phyloP scores from a whole-genome alignment of 2,797 vertebrate genomes.

The Megalops cyprinoides region DNA sequence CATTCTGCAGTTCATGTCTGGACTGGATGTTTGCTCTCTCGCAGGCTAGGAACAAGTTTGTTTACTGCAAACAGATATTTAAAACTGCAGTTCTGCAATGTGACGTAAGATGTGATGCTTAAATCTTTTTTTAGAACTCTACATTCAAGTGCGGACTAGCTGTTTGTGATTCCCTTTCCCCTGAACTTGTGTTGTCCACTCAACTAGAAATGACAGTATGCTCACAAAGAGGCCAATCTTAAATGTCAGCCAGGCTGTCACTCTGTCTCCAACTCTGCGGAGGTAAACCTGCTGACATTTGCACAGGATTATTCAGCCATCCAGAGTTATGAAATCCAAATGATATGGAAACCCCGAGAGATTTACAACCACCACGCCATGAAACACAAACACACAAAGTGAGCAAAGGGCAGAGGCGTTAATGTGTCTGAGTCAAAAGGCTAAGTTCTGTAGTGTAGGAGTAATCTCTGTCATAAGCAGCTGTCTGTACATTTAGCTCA shows the following conservation, averaged over 20 bases:
- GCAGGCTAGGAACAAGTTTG: neutral
- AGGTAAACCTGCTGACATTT: neutral
- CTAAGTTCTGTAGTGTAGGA: neutral
- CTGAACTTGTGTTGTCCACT: too few relatives aligned
- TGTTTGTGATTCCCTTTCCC: too few relatives aligned
- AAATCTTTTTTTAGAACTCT: too few relatives aligned
- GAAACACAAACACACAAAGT: neutral
- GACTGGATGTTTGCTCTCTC: too few relatives aligned
- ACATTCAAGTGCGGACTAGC: too few relatives aligned
- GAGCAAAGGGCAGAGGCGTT: neutral
- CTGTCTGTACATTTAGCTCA: neutral
- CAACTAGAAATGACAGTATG: neutral
- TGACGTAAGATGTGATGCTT: too few relatives aligned
- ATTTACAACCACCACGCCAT: neutral
- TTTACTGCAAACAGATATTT: neutral
- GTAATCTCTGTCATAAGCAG: neutral
- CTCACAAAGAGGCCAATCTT: neutral
- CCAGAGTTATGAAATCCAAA: too few relatives aligned
- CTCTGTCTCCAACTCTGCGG: too few relatives aligned
- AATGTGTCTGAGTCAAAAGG: neutral
- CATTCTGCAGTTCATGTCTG: neutral
- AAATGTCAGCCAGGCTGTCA: neutral
- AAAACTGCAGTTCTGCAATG: neutral
- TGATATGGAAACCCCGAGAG: neutral
- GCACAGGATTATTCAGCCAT: too few relatives aligned